Conservation (phyloP, 2,797 vertebrate genomes). For the Simalia tracyae region DNA sequence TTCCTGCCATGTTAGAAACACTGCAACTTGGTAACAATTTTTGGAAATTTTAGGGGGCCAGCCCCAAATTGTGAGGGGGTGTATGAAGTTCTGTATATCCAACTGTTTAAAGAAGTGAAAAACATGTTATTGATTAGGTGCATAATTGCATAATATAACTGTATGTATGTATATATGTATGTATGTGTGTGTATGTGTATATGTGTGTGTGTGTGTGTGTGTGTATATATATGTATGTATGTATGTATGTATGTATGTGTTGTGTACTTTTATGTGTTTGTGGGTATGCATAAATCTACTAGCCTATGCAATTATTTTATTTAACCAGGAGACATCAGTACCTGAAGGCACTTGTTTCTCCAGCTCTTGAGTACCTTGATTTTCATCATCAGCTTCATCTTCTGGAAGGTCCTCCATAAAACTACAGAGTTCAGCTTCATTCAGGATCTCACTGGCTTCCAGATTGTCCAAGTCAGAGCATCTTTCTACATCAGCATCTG, state of each 20-base stretch:
- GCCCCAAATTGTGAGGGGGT: background rate
- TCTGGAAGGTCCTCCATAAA: background rate
- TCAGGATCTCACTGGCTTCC: slow-evolving; percentile 43
- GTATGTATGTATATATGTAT: background rate
- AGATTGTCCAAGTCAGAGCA: slow-evolving; percentile 24
- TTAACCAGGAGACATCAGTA: slow-evolving; percentile 14
- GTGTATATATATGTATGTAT: background rate
- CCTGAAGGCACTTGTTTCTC: slow-evolving; percentile 59
- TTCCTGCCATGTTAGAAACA: background rate
- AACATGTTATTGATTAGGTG: background rate
- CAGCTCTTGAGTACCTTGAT: slow-evolving; percentile 25
- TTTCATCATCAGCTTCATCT: background rate
- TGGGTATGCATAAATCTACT: background rate
- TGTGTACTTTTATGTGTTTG: background rate
- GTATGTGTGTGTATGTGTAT: background rate
- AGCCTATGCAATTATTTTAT: background rate
- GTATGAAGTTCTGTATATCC: background rate
- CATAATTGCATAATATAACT: background rate
- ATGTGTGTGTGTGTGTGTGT: background rate
- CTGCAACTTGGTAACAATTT: background rate
- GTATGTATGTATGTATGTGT: background rate
- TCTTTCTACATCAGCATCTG: background rate
- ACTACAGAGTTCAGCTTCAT: background rate
- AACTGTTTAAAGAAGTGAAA: background rate
- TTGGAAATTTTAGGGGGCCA: background rate